A percentile compares a stretch with the other conserved stretches of the same genome.
Conservation (phyloP, 2,797 vertebrate species). For the Scyliorhinus canicula region DNA sequence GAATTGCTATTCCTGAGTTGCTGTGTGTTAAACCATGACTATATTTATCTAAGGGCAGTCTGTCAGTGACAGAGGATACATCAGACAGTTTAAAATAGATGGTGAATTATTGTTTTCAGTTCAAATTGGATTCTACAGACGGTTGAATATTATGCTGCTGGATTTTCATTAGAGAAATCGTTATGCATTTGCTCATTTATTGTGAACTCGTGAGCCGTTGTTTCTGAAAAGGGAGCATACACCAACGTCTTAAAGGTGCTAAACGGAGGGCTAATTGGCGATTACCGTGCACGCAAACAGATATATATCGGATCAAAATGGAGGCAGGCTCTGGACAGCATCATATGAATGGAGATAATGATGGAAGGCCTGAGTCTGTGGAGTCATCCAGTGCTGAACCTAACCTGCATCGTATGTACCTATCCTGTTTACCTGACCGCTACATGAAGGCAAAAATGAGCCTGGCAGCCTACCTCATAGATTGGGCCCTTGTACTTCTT, state of each 20-base stretch:
- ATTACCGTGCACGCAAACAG: neutral
- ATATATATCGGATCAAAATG: neutral
- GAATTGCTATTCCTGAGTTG: conserved; percentile 28
- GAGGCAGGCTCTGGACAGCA: conserved; percentile 36
- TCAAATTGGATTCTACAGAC: neutral
- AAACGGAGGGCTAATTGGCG: neutral
- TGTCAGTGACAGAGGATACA: neutral
- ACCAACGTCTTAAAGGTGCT: neutral
- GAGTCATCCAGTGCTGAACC: conserved; percentile 43
- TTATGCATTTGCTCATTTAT: neutral
- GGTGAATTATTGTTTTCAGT: neutral
- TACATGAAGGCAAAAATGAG: conserved; percentile 55
- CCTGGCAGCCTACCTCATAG: conserved; percentile 54
- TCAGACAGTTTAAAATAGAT: conserved; percentile 17
- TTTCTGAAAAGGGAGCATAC: neutral
- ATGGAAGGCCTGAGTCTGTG: neutral
- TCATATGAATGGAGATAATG: conserved; percentile 41
- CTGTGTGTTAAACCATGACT: conserved; percentile 15
- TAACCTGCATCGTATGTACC: conserved; percentile 50
- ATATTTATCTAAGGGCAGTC: conserved; percentile 30
- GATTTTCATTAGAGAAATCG: neutral
- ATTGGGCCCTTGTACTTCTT: conserved; percentile 62
- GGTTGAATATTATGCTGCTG: neutral
- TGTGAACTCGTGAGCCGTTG: neutral
- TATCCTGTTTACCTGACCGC: conserved; percentile 53